phyloP scores from a whole-genome alignment of 2,888 invertebrate species.

The Chirona hameri region DNA sequence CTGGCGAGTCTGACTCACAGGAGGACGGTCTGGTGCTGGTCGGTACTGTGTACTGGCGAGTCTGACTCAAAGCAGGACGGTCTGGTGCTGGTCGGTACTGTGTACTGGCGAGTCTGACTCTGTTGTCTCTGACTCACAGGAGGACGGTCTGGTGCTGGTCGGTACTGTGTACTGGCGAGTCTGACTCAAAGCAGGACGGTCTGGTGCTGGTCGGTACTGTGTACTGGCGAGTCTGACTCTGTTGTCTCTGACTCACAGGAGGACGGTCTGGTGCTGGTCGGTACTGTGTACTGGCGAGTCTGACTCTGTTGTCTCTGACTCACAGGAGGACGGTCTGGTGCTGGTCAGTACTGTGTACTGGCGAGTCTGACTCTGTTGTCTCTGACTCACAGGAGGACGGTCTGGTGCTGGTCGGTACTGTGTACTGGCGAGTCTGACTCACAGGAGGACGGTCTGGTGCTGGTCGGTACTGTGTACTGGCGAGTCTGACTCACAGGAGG shows the following conservation, averaged over 20 bases:
- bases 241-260: constrained; percentile 52
- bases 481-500: constrained; percentile 55
- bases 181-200: constrained; percentile 65
- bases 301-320: constrained; percentile 32
- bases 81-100: constrained; percentile 70
- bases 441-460: no score
- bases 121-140: constrained; percentile 49
- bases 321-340: constrained; percentile 76
- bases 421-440: neutral
- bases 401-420: constrained; percentile 70
- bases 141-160: constrained; percentile 83
- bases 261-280: constrained; percentile 82
- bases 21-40: constrained; percentile 86
- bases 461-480: no score
- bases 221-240: neutral
- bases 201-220: constrained; percentile 70
- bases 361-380: constrained; percentile 6
- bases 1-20: constrained; percentile 45
- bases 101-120: neutral
- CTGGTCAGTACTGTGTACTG: constrained; percentile 63
- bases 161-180: constrained; percentile 47
- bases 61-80: constrained; percentile 65
- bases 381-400: constrained; percentile 65
- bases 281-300: constrained; percentile 43
- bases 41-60: constrained; percentile 47